Evolutionary conservation across 2,797 vertebrate species (phyloP), one percentile per base, ranked within the genome.

Genomic region (Brotogeris chrysoptera): DNA sequence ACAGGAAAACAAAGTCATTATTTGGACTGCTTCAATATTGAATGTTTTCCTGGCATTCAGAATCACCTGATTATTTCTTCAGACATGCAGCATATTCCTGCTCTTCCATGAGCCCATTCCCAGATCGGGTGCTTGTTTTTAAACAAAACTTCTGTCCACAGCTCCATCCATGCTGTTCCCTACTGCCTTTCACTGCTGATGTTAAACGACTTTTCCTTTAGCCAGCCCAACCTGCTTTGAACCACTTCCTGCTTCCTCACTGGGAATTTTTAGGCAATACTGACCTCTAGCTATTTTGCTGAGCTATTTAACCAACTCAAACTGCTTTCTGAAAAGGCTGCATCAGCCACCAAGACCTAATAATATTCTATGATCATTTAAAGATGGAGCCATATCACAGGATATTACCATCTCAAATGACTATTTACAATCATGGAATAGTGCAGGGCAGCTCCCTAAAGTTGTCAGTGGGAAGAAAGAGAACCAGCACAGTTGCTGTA

Each of bases 211-310:
- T 76, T 19, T 27, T 19, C 28, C 65, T 18, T 19, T 3, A 50
- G 38, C 52, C 68, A 55, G 8, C 17, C 19, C 14, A 13, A 8
- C 49, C 28, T 28, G 25, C 60, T 79, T n/a, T 13, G 15, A 71
- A 50, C 44, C 20, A n/a, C 20, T 55, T 88, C 57, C 70, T 44
- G 52, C 91, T 78, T 80, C 70, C 50, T 92, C 57, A 11, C 4
- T 0, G 38, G 21, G 60, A 80, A 82, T 64, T 61, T 44, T 87
- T 74, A 74, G 50, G 73, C 95, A 88, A 94, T 34, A 74, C 92
- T 94, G 94, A 96, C 96, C 95, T 74, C 95, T 94, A 95, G 96
- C 90, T 90, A 57, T 16, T 36, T 72, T 36, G 38, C 15, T 20
- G 13, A 84, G 88, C 20, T 63, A 38, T 47, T 78, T 25, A 49